phyloP scores from a whole-genome alignment of 2,888 invertebrate species.

The Eledona agricola region DNA sequence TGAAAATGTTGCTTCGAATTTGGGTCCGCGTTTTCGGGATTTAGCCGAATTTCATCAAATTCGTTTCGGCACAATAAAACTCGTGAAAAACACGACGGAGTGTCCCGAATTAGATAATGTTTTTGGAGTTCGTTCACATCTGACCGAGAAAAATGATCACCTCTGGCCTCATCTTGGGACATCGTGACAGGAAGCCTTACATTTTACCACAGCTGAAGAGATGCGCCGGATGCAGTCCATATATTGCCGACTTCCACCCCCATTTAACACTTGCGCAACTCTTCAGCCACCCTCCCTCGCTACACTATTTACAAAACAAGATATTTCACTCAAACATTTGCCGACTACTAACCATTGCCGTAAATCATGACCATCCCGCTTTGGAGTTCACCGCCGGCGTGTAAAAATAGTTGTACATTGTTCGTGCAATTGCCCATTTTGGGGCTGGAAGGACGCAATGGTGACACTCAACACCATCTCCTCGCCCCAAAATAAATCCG shows the following conservation, averaged over 20 bases:
- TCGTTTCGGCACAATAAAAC: too few relatives aligned
- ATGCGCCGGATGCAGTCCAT: slow-evolving; percentile 37
- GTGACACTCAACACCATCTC: slow-evolving; percentile 19
- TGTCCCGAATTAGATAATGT: slow-evolving; percentile 17
- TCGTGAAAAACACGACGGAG: too few relatives aligned
- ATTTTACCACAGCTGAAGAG: slow-evolving; percentile 48
- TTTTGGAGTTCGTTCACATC: slow-evolving; percentile 21
- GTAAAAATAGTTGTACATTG: too few relatives aligned
- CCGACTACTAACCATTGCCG: slow-evolving; percentile 39
- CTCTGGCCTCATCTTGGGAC: slow-evolving; percentile 11
- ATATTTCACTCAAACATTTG: slow-evolving; percentile 50
- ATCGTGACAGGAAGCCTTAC: slow-evolving; percentile 27
- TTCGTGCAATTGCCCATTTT: too few relatives aligned
- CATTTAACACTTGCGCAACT: slow-evolving; percentile 45
- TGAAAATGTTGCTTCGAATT: too few relatives aligned
- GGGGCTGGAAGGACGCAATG: too few relatives aligned
- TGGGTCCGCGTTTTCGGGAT: too few relatives aligned
- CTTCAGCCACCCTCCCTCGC: slow-evolving; percentile 33
- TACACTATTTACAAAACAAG: slow-evolving; percentile 54
- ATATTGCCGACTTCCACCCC: slow-evolving; percentile 50
- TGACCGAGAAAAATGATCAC: slow-evolving; percentile 19
- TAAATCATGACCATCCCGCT: slow-evolving; percentile 38
- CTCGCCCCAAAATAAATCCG: slow-evolving; percentile 24
- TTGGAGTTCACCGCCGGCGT: slow-evolving; percentile 16
- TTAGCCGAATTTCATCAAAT: too few relatives aligned